phyloP scores from a whole-genome alignment of 2,113 vertebrate genomes.

The Poeciliopsis turrubarensis region DNA sequence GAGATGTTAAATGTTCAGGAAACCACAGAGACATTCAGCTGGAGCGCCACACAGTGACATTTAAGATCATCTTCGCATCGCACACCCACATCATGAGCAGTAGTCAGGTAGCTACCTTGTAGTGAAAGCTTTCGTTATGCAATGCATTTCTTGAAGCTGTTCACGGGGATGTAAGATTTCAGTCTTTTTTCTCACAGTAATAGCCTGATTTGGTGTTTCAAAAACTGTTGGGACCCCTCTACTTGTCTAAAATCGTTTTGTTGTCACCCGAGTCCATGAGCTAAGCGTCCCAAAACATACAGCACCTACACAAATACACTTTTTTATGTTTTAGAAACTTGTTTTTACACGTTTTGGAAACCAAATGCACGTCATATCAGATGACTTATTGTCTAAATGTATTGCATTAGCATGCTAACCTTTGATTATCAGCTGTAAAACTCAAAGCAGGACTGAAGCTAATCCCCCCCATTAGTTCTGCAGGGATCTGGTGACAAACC shows the following conservation, averaged over 20 bases:
- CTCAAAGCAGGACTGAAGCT: background rate
- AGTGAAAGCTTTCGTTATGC: background rate
- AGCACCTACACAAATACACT: no score
- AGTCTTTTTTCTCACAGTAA: background rate
- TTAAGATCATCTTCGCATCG: conserved; percentile 36
- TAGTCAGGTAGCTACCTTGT: conserved; percentile 17
- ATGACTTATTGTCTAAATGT: background rate
- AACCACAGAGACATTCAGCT: conserved; percentile 59
- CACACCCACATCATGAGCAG: conserved; percentile 6
- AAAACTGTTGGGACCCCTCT: background rate
- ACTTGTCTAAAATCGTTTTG: background rate
- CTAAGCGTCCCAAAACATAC: no score
- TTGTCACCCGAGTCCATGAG: background rate
- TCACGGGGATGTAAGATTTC: background rate
- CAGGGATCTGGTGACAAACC: background rate
- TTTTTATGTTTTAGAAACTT: no score
- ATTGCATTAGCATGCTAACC: background rate
- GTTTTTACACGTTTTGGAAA: no score
- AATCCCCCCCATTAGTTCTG: background rate
- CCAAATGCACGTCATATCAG: no score
- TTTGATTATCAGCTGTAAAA: background rate
- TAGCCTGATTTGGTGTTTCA: background rate
- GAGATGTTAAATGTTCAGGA: conserved; percentile 62
- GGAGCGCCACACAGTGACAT: conserved; percentile 50
- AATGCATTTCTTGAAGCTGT: background rate